Evolutionary conservation across 2,113 vertebrate species (phyloP), one percentile per base, ranked within the genome.

Genomic region (Silurus meridionalis): DNA sequence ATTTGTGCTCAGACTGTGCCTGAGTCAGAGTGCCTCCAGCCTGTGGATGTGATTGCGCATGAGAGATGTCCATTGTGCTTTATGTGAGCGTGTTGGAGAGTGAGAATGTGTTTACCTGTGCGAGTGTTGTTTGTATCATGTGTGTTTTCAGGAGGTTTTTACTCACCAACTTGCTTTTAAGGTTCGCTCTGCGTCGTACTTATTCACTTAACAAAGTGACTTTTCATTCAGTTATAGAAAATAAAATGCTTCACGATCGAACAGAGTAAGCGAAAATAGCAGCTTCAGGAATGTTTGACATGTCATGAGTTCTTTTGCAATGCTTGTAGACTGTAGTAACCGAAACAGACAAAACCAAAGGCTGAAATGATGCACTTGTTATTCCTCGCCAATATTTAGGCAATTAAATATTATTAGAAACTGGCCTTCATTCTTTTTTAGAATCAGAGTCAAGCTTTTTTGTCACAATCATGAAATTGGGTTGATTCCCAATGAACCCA

Each of bases 1-100:
- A 92, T 91, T 89, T 90, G 85, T 92, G 90, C 92, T 91, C 37
- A 87, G 71, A 58, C 19, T 83, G 67, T 61, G 46, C 75, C 60
- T 82, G 85, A 82, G 57, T 86, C 85, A 86, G 67, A 86, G 55
- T n/a, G 69, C 80, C 85, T 66, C 60, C 58, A 87, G 85, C 71
- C 83, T 5, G 37, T 57, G 67, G 61, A 77, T 67, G 75, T 81
- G 83, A 52, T 25, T 23, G 25, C 19, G 66, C n/a, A 63, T 25
- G 48, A 53, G 85, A 71, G 78, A 75, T 64, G 61, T 83, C 85
- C 74, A 55, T 75, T 88, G 91, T 55, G 74, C 82, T 46, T 84
- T 81, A 80, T 37, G 60, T 61, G n/a, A 58, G 78, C 19, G 60
- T 74, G 52, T 60, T 69, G 61, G 69, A 71, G 90, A 91, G 81